Conservation (phyloP, 2,888 invertebrate genomes). For the Athalia cordata region DNA sequence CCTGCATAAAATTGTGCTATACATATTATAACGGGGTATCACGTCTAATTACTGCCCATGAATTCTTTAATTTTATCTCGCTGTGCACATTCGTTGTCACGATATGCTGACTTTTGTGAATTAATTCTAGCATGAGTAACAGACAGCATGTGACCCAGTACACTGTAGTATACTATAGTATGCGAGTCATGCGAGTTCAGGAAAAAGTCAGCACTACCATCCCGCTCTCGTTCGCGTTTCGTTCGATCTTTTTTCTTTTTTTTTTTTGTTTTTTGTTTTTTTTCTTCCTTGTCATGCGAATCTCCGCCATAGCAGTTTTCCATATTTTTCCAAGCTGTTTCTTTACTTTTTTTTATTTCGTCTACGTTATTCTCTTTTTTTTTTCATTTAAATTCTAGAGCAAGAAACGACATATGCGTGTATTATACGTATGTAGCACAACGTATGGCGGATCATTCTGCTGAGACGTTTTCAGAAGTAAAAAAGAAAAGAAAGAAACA, state of each 20-base stretch:
- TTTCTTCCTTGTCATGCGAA: background rate
- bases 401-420: too few species aligned
- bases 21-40: too few species aligned
- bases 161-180: too few species aligned
- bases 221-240: background rate
- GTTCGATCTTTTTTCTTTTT: background rate
- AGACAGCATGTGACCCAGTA: constrained; percentile 24
- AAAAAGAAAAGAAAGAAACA: too few species aligned
- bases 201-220: background rate
- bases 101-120: constrained; percentile 42
- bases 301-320: background rate
- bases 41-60: background rate
- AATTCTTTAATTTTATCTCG: constrained; percentile 21
- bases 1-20: too few species aligned
- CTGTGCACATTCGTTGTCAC: constrained; percentile 15
- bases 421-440: too few species aligned
- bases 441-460: too few species aligned
- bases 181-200: constrained; percentile 3
- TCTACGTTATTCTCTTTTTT: too few species aligned
- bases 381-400: too few species aligned
- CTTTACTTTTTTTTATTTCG: background rate
- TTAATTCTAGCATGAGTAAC: constrained; percentile 43
- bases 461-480: too few species aligned
- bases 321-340: background rate
- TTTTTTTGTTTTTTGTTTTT: background rate